A percentile compares a stretch with the other conserved stretches of the same genome.
Evolutionary conservation across 2,113 vertebrate genomes (phyloP).

Genomic region (Syrmaticus mikado): DNA sequence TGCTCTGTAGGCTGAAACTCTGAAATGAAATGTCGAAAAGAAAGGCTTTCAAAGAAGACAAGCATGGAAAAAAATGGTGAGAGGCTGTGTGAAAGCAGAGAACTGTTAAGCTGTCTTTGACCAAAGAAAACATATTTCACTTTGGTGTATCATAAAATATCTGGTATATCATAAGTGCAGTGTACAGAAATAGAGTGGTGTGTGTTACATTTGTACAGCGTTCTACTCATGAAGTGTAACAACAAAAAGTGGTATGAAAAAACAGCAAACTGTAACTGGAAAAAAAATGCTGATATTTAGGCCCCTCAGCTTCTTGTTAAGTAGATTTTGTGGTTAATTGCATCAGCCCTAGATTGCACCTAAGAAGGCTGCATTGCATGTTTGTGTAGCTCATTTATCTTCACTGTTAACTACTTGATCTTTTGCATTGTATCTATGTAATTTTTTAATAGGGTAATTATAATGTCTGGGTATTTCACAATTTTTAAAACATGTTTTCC

Average conservation of each 20-base stretch:
- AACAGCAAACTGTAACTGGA: background rate
- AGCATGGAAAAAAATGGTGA: background rate
- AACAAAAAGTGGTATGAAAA: background rate
- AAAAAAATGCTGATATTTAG: background rate
- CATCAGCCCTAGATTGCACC: background rate
- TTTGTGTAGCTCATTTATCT: background rate
- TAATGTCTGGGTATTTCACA: background rate
- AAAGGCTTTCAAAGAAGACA: background rate
- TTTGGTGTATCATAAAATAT: background rate
- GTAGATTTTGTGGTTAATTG: background rate
- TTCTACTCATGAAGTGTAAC: background rate
- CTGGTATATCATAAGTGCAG: background rate
- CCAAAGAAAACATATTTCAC: background rate
- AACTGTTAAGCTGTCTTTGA: background rate
- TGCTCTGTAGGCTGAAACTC: background rate
- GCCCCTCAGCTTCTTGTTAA: background rate
- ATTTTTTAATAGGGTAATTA: background rate
- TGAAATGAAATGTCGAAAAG: background rate
- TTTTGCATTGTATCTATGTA: background rate
- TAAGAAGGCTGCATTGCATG: background rate
- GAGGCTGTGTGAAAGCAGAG: background rate
- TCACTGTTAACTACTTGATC: background rate
- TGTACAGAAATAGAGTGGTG: fast-evolving
- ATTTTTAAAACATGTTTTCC: background rate
- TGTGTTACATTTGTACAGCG: background rate